phyloP scores from a whole-genome alignment of 1,140 invertebrate genomes.

The Calliopsis andreniformis region DNA sequence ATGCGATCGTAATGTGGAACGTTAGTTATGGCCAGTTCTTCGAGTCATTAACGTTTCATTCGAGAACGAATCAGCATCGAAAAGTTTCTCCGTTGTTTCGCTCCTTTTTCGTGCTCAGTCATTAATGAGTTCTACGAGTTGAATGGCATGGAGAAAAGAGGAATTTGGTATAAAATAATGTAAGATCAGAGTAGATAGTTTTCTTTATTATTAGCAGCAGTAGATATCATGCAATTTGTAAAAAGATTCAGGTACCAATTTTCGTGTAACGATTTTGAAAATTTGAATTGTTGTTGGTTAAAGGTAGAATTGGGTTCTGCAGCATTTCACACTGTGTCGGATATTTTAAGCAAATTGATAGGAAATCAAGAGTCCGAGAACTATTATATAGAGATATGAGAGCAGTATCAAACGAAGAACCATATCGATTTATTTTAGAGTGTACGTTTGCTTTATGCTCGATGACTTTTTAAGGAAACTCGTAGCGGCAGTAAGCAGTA shows the following conservation, averaged over 20 bases:
- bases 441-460: background rate
- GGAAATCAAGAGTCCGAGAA: conserved; percentile 10
- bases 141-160: conserved; percentile 26
- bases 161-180: too few relatives aligned
- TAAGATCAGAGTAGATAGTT: too few relatives aligned
- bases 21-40: conserved; percentile 28
- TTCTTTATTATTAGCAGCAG: too few relatives aligned
- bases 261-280: too few relatives aligned
- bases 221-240: too few relatives aligned
- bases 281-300: too few relatives aligned
- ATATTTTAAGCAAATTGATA: conserved; percentile 35
- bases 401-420: background rate
- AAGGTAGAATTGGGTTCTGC: background rate
- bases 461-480: background rate
- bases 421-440: background rate
- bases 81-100: conserved; percentile 9
- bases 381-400: background rate
- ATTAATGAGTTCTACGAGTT: conserved; percentile 30
- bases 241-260: too few relatives aligned
- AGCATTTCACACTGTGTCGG: background rate
- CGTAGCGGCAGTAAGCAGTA: background rate
- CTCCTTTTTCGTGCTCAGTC: conserved; percentile 17
- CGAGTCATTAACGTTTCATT: conserved; percentile 45
- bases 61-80: conserved; percentile 31
- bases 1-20: conserved; percentile 10